Percentiles rank a stretch among this genome's conserved stretches.
phyloP scores from a whole-genome alignment of 1,140 invertebrate genomes.

The Zophobas morio region DNA sequence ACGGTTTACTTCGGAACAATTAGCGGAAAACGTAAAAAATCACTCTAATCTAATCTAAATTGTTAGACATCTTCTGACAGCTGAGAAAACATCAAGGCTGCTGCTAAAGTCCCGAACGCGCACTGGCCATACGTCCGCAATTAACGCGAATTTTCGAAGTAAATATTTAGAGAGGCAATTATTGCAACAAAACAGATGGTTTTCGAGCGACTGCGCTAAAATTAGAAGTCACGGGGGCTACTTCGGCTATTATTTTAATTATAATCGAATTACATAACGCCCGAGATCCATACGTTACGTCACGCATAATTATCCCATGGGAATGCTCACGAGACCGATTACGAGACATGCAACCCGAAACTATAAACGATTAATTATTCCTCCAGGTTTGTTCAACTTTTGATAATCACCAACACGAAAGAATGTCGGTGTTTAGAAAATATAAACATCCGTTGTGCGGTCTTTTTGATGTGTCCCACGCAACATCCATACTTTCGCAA shows the following conservation, averaged over 20 bases:
- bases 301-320: constrained; percentile 12
- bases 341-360: background rate
- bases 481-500: too few species aligned
- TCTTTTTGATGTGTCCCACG: too few species aligned
- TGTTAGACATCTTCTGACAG: constrained; percentile 50
- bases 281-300: constrained; percentile 16
- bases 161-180: too few species aligned
- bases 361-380: background rate
- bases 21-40: constrained; percentile 44
- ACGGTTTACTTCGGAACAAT: constrained; percentile 51
- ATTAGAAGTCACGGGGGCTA: too few species aligned
- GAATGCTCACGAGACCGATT: constrained; percentile 1
- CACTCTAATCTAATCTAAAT: constrained; percentile 55
- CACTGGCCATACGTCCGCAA: background rate
- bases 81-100: constrained; percentile 45
- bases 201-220: too few species aligned
- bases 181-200: too few species aligned
- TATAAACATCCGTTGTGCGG: too few species aligned
- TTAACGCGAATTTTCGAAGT: background rate
- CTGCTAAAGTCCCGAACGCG: background rate
- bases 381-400: too few species aligned
- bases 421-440: too few species aligned
- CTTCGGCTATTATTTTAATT: background rate
- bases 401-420: too few species aligned
- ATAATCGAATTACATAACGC: background rate